A percentile compares a stretch with the other conserved stretches of the same genome.
phyloP scores from a whole-genome alignment of 2,797 vertebrate genomes.

The Myotis pilosus region DNA sequence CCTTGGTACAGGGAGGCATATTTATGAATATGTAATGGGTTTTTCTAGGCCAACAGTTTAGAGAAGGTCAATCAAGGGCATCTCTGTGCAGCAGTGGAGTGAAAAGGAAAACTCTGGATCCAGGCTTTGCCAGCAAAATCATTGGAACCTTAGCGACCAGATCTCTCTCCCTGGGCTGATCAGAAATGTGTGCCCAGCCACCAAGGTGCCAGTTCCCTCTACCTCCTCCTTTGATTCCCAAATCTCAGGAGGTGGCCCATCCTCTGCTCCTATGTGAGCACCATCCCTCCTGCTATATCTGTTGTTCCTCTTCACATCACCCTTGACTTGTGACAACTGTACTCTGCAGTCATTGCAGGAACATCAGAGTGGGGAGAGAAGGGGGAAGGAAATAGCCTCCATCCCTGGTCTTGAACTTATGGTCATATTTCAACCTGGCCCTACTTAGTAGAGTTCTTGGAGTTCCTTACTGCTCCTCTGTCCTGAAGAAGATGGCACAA shows the following conservation, averaged over 20 bases:
- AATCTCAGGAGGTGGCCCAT: background rate
- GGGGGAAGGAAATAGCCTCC: background rate
- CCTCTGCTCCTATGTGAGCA: background rate
- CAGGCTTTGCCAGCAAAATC: slow-evolving; percentile 42
- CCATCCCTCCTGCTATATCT: background rate
- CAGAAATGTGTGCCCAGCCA: background rate
- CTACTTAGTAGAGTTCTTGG: background rate
- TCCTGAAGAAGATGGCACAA: background rate
- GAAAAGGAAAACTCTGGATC: slow-evolving; percentile 24
- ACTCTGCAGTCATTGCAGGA: slow-evolving; percentile 2
- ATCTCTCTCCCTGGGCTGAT: background rate
- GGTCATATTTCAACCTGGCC: background rate
- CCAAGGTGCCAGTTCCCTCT: background rate
- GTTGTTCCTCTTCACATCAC: background rate
- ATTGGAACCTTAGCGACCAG: background rate
- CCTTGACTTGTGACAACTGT: background rate
- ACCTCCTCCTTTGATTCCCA: background rate
- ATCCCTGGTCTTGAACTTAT: background rate
- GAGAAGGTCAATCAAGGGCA: slow-evolving; percentile 62
- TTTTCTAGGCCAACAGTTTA: slow-evolving; percentile 67
- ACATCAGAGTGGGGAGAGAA: background rate
- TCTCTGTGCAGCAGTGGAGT: slow-evolving; percentile 34
- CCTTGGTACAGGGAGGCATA: background rate
- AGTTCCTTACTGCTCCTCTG: background rate
- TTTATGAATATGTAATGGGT: slow-evolving; percentile 62